Evolutionary conservation across 2,797 vertebrate species (phyloP).

Genomic region (Esox lucius): DNA sequence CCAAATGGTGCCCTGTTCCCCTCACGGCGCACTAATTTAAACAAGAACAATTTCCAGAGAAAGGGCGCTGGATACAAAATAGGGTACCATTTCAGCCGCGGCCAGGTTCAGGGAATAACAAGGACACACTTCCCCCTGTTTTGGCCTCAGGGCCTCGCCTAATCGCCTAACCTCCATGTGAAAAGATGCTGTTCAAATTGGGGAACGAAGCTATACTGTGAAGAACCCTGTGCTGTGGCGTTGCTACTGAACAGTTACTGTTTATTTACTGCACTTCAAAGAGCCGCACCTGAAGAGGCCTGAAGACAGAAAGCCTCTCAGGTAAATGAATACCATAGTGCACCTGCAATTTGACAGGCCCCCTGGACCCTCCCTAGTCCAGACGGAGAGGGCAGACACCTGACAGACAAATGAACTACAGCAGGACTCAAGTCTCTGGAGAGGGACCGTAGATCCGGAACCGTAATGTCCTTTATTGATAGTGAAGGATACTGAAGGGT

Average conservation of each 20-base stretch:
- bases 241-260: not conserved
- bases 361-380: no score
- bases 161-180: not conserved
- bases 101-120: not conserved
- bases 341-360: not conserved
- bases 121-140: not conserved
- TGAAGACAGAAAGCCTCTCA: not conserved
- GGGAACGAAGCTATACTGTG: not conserved
- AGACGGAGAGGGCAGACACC: not conserved
- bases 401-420: constrained; percentile 4
- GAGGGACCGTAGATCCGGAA: not conserved
- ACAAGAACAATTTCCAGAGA: not conserved
- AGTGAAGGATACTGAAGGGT: not conserved
- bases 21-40: not conserved
- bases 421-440: not conserved
- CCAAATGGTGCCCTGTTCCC: not conserved
- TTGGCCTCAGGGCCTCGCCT: not conserved
- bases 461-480: no score
- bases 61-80: no score
- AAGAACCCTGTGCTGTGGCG: not conserved
- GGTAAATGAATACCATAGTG: not conserved
- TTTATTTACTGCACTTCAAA: not conserved
- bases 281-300: not conserved
- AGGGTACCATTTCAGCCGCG: not conserved
- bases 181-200: not conserved